phyloP scores from a whole-genome alignment of 2,888 invertebrate genomes.

The Aleiodes leptofemur region DNA sequence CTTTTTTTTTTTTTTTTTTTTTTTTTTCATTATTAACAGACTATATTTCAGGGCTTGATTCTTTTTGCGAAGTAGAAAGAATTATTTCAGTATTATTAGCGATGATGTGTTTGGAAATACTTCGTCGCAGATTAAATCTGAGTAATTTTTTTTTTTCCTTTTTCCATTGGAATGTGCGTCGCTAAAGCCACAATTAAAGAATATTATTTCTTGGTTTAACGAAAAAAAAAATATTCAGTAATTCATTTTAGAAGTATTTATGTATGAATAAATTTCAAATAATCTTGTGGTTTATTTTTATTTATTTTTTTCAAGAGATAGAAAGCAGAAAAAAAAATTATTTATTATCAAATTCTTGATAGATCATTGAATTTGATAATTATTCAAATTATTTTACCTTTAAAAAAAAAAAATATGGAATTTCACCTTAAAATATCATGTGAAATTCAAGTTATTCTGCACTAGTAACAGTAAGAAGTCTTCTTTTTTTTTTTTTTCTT shows the following conservation, averaged over 20 bases:
- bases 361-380: background rate
- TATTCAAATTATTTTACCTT: background rate
- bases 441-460: conserved; percentile 4
- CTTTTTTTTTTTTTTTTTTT: background rate
- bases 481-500: background rate
- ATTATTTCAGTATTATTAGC: background rate
- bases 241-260: no score
- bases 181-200: no score
- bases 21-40: background rate
- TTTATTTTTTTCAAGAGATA: no score
- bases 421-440: background rate
- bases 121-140: background rate
- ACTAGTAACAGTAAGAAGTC: no score
- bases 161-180: no score
- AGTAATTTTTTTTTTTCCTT: no score
- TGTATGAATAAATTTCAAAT: no score
- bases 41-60: conserved; percentile 6
- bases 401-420: background rate
- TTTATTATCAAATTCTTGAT: background rate
- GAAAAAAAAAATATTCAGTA: no score
- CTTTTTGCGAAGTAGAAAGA: background rate
- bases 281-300: no score
- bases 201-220: no score
- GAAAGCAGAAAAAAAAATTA: background rate
- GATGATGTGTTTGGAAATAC: background rate